A percentile compares a stretch with the other conserved stretches of the same genome.
Conservation (phyloP, 2,113 vertebrate genomes). For the Sphaerodactylus townsendi region DNA sequence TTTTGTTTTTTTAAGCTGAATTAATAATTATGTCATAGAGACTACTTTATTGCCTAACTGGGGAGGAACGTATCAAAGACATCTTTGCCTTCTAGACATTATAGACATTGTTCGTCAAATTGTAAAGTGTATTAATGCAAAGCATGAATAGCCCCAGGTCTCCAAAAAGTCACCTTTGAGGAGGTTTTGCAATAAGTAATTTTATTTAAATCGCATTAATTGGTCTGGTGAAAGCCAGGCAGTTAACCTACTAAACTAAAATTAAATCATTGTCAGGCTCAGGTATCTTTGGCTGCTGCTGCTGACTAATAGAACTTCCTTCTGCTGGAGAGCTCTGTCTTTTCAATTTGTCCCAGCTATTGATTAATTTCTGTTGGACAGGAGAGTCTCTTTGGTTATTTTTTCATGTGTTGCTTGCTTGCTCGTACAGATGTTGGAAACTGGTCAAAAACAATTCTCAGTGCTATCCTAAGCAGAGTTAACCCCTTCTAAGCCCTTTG, state of each 20-base stretch:
- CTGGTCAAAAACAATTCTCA: not conserved
- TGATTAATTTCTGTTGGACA: too few species aligned
- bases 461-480: too few species aligned
- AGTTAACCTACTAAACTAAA: too few species aligned
- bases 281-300: too few species aligned
- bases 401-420: too few species aligned
- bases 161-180: not conserved
- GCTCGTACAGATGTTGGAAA: not conserved
- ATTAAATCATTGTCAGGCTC: too few species aligned
- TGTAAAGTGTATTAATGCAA: not conserved
- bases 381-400: too few species aligned
- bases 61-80: not conserved
- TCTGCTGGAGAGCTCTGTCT: not conserved
- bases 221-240: too few species aligned
- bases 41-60: too few species aligned
- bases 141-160: not conserved
- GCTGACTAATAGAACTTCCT: not conserved
- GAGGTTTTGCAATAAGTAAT: not conserved
- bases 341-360: not conserved
- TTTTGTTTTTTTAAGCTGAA: not conserved
- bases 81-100: not conserved
- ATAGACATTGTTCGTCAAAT: not conserved
- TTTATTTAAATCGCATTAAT: not conserved
- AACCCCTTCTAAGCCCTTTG: too few species aligned
- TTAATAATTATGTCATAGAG: not conserved